Evolutionary conservation across 2,888 invertebrate genomes (phyloP).

Genomic region (Criorhina ranunculi): DNA sequence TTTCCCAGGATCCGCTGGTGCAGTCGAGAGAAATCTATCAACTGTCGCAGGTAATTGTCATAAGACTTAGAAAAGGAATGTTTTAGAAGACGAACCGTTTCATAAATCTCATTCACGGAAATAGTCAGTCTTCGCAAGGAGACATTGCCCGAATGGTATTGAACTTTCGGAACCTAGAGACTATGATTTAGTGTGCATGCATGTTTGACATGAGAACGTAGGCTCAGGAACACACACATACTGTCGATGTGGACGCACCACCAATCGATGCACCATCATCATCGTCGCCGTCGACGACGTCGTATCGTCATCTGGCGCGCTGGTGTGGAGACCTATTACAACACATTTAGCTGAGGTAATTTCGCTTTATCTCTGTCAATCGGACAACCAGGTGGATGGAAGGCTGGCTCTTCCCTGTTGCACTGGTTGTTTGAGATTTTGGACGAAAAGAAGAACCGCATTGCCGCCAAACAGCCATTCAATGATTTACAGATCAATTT

Average conservation of each 20-base stretch:
- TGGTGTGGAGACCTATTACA: slow-evolving; percentile 71
- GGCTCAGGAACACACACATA: slow-evolving; percentile 71
- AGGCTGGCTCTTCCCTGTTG: slow-evolving; percentile 68
- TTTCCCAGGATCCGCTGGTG: neutral
- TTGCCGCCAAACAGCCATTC: slow-evolving; percentile 75
- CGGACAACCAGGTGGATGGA: slow-evolving; percentile 75
- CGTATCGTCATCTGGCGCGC: slow-evolving; percentile 40
- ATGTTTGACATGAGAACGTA: slow-evolving; percentile 72
- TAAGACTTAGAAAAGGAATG: slow-evolving; percentile 35
- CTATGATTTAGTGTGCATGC: slow-evolving; percentile 70
- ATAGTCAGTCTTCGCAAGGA: slow-evolving; percentile 48
- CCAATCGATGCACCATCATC: slow-evolving; percentile 64
- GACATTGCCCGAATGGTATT: slow-evolving; percentile 49
- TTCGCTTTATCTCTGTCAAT: slow-evolving; percentile 77
- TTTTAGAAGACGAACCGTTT: slow-evolving; percentile 60
- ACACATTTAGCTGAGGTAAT: slow-evolving; percentile 76
- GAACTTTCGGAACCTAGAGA: slow-evolving; percentile 60
- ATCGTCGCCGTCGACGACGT: slow-evolving; percentile 31
- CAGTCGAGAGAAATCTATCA: slow-evolving; percentile 53
- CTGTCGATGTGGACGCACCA: slow-evolving; percentile 64
- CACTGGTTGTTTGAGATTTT: slow-evolving; percentile 60
- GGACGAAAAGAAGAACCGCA: slow-evolving; percentile 50
- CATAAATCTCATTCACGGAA: slow-evolving; percentile 73
- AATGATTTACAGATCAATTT: slow-evolving; percentile 79
- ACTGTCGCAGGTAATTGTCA: slow-evolving; percentile 59